Evolutionary conservation across 2,888 invertebrate genomes (phyloP).

Genomic region (Metopia argyrocephala): DNA sequence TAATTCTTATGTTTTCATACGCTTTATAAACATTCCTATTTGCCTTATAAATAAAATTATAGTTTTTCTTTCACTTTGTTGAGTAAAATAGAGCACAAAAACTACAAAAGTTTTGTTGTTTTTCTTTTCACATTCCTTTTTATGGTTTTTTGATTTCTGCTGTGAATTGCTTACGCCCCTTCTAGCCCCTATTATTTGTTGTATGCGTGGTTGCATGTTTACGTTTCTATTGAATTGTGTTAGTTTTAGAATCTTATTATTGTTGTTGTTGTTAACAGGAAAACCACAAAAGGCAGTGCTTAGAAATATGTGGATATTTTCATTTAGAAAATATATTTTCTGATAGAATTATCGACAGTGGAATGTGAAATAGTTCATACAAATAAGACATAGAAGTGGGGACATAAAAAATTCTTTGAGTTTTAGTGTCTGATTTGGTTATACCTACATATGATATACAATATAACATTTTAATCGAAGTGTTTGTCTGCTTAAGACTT

Average conservation of each 20-base stretch:
- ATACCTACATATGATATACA: too few species aligned
- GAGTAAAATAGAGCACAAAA: neutral
- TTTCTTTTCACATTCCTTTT: neutral
- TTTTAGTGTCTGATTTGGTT: too few species aligned
- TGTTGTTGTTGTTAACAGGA: neutral
- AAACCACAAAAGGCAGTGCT: neutral
- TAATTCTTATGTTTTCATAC: too few species aligned
- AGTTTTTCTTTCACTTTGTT: slow-evolving; percentile 42
- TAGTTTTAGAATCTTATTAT: slow-evolving; percentile 18
- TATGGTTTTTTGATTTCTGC: slow-evolving; percentile 30
- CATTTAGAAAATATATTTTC: neutral
- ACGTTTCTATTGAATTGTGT: slow-evolving; percentile 22
- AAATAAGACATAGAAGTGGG: neutral
- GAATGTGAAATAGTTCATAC: neutral
- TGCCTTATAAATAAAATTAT: slow-evolving; percentile 25
- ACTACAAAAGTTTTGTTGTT: neutral
- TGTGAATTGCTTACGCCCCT: neutral
- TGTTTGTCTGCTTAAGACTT: too few species aligned
- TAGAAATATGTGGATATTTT: slow-evolving; percentile 26
- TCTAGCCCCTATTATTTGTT: neutral
- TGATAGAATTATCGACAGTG: neutral
- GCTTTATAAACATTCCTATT: neutral
- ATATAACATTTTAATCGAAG: too few species aligned
- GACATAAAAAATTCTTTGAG: too few species aligned
- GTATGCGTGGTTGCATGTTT: neutral